Evolutionary conservation across 2,888 invertebrate species (phyloP).

Genomic region (Seira sanloemensis): DNA sequence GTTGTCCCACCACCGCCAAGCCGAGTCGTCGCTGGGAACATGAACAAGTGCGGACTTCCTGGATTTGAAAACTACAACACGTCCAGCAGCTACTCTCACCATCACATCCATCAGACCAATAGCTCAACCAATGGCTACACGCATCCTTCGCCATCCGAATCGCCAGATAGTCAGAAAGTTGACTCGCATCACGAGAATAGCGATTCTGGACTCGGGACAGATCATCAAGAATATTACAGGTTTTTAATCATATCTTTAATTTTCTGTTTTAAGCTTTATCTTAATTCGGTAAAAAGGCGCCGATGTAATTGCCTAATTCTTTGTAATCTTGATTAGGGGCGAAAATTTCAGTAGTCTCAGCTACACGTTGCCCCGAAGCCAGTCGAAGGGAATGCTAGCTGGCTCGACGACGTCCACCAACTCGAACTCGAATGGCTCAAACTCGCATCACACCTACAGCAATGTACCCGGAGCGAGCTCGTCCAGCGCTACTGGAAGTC

Average conservation of each 20-base stretch:
- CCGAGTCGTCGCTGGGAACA: constrained; percentile 62
- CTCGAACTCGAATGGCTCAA: neutral
- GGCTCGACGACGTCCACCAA: neutral
- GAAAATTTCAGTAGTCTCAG: constrained; percentile 69
- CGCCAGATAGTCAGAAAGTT: constrained; percentile 71
- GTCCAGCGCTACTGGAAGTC: constrained; percentile 7
- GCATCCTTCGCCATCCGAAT: constrained; percentile 71
- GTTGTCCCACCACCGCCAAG: constrained; percentile 68
- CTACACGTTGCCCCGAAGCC: constrained; percentile 67
- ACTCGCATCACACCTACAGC: constrained; percentile 52
- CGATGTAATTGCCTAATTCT: too few species aligned
- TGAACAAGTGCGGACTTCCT: constrained; percentile 66
- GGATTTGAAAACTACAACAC: constrained; percentile 56
- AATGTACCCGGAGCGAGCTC: constrained; percentile 27
- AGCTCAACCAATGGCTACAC: constrained; percentile 55
- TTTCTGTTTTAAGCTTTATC: too few species aligned
- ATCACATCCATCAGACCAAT: constrained; percentile 9
- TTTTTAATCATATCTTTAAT: constrained; percentile 22
- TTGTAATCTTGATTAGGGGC: too few species aligned
- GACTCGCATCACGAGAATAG: constrained; percentile 82
- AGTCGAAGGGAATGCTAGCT: constrained; percentile 52
- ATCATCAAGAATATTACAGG: constrained; percentile 81
- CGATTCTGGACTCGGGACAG: constrained; percentile 85
- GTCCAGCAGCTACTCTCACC: constrained; percentile 21
- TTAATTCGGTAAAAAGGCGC: too few species aligned